Percentiles rank a stretch among this genome's conserved stretches.
phyloP scores from a whole-genome alignment of 2,888 invertebrate species.

The Limnephilus auricula region DNA sequence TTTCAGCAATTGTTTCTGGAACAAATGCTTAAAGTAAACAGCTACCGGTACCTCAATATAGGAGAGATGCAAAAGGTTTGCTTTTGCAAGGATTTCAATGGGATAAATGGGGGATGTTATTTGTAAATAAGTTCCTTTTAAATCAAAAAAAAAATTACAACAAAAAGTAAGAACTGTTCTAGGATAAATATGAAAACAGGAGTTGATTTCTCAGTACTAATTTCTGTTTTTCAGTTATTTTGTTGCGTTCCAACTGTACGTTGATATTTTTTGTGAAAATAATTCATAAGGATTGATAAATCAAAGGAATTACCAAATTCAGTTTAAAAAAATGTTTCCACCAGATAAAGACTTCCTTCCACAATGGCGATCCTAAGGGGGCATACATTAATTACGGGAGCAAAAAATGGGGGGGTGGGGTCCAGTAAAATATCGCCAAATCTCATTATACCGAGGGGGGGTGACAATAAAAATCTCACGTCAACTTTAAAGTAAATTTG shows the following conservation, averaged over 20 bases:
- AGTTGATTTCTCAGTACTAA: background rate
- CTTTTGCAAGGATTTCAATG: background rate
- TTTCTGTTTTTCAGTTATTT: background rate
- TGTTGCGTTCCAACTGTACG: background rate
- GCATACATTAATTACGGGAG: no score
- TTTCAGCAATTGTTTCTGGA: background rate
- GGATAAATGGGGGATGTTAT: background rate
- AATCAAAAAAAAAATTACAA: background rate
- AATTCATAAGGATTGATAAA: no score
- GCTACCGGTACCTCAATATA: background rate
- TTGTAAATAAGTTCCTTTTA: background rate
- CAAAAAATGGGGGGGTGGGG: no score
- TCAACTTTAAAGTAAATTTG: no score
- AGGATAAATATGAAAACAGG: background rate
- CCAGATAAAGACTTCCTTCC: no score
- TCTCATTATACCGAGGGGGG: no score
- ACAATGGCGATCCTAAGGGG: no score
- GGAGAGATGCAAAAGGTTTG: background rate
- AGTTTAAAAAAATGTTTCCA: no score
- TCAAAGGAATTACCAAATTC: no score
- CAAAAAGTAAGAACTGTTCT: no score
- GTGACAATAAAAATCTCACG: no score
- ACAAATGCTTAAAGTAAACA: background rate
- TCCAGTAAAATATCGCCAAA: no score
- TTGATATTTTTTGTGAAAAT: background rate